These are phyloP conservation scores for Taenaris catops DNA, from an alignment of 2,888 invertebrate species.

Conservation along the genomic window DNA sequence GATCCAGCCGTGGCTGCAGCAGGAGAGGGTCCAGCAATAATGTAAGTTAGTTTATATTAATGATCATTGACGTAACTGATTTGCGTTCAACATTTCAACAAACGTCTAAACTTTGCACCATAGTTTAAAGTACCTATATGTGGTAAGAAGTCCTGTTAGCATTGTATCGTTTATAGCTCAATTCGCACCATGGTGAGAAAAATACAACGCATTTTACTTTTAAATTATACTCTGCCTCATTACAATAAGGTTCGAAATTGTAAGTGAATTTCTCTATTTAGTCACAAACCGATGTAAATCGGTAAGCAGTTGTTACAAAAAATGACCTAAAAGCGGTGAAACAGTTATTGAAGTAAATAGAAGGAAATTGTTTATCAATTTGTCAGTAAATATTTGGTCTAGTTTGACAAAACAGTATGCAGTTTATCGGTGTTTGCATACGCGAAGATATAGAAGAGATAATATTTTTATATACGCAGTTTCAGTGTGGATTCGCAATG, in stretches of 20 bases:
- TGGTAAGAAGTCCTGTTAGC: constrained; percentile 22
- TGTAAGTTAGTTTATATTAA: too few species aligned
- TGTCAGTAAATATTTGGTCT: not conserved
- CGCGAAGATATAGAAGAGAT: too few species aligned
- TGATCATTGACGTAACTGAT: too few species aligned
- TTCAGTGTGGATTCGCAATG: too few species aligned
- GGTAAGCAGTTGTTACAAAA: constrained; percentile 20
- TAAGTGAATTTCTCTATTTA: not conserved
- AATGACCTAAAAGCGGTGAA: constrained; percentile 21
- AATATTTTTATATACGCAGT: too few species aligned
- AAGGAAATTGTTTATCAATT: not conserved
- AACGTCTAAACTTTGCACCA: not conserved
- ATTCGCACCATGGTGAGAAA: constrained; percentile 25
- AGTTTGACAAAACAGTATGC: too few species aligned
- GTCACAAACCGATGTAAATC: constrained; percentile 5
- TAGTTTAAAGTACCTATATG: not conserved
- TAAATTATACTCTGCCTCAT: constrained; percentile 5
- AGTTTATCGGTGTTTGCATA: too few species aligned
- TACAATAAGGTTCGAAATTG: constrained; percentile 10
- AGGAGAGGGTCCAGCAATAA: too few species aligned
- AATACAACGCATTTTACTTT: constrained; percentile 1
- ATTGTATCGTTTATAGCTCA: constrained; percentile 25
- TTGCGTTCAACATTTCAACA: not conserved
- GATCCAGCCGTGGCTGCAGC: too few species aligned
- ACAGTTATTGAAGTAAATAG: constrained; percentile 16